Evolutionary conservation across 30 jellyfish, hydroid and myxozoan species (phyloP).

Genomic region (Chironex yamaguchii): DNA sequence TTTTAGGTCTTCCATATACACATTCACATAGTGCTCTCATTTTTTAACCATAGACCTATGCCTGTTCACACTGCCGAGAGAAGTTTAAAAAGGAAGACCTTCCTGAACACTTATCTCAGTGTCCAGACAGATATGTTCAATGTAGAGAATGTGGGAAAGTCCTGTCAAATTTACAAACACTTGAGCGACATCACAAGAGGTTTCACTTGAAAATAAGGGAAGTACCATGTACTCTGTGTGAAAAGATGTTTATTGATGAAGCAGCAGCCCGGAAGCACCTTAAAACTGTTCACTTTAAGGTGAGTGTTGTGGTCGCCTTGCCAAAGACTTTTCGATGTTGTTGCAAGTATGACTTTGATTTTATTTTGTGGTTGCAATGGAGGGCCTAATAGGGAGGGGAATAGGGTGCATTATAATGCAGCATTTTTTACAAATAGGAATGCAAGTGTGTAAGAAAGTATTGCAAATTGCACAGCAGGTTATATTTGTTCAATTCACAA

Average conservation of each 20-base stretch:
- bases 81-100: slow-evolving; percentile 91
- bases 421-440: too few relatives aligned
- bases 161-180: slow-evolving; percentile 93
- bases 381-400: too few relatives aligned
- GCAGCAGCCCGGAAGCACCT: slow-evolving; percentile 99
- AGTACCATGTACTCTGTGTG: slow-evolving; percentile 99
- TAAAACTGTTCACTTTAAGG: slow-evolving; percentile 95
- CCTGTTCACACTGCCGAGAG: slow-evolving; percentile 78
- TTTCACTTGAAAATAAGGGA: slow-evolving; percentile 96
- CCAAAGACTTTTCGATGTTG: too few relatives aligned
- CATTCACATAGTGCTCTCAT: too few relatives aligned
- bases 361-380: too few relatives aligned
- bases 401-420: too few relatives aligned
- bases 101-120: slow-evolving; percentile 85
- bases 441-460: too few relatives aligned
- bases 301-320: too few relatives aligned
- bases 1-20: too few relatives aligned
- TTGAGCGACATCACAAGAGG: slow-evolving; percentile 98
- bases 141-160: slow-evolving; percentile 99
- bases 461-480: too few relatives aligned
- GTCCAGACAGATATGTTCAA: slow-evolving; percentile 99
- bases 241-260: slow-evolving; percentile 98
- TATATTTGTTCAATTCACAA: too few relatives aligned
- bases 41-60: not conserved
- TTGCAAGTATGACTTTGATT: too few relatives aligned